Evolutionary conservation across 1,140 invertebrate genomes (phyloP).

Genomic region (Heliconius himera): DNA sequence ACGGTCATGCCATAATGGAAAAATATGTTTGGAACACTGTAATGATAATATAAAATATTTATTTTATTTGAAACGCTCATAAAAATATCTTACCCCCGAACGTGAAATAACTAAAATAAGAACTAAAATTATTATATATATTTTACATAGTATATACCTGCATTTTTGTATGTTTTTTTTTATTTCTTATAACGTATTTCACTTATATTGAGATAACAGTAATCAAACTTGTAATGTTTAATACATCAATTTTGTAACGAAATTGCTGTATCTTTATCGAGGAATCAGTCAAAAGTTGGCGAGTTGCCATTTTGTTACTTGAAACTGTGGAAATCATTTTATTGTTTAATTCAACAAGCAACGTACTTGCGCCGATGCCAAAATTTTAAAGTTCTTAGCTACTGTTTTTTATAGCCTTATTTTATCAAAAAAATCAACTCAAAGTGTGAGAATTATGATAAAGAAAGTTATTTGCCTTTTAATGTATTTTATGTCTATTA

Average conservation of each 20-base stretch:
- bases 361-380: slow-evolving; percentile 6
- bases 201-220: no score
- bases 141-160: no score
- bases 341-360: slow-evolving; percentile 13
- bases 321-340: slow-evolving; percentile 14
- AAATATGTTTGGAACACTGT: no score
- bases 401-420: not conserved
- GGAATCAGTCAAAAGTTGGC: not conserved
- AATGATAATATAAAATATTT: no score
- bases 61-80: no score
- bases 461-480: no score
- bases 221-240: not conserved
- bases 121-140: no score
- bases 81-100: no score
- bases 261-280: not conserved
- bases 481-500: no score
- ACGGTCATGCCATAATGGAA: no score
- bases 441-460: not conserved
- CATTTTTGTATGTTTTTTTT: no score
- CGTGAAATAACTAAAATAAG: no score
- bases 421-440: not conserved
- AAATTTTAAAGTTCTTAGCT: not conserved
- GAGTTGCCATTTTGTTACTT: slow-evolving; percentile 6
- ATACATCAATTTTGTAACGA: not conserved
- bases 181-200: not conserved